Evolutionary conservation across 2,113 vertebrate genomes (phyloP), one percentile per base, ranked within the genome.

Genomic region (Tinamus guttatus): DNA sequence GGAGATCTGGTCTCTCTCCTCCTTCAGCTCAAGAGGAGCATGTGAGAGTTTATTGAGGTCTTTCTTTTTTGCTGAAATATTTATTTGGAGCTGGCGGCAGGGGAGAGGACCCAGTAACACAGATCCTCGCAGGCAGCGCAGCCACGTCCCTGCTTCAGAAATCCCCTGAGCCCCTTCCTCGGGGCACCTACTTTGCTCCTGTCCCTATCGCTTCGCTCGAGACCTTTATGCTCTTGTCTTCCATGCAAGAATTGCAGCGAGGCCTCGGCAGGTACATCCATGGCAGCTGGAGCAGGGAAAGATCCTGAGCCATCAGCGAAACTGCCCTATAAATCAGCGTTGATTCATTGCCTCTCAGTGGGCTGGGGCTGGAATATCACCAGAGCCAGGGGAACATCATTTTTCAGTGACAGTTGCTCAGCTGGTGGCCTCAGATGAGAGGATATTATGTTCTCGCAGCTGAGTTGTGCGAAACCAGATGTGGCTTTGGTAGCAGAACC

Each of bases 81-180:
- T 78, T 77, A 95, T 94, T 7, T 85, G 28, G 93, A 69, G 90
- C 90, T 93, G 8, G 87, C 19, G 58, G 78, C 96, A 95, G 81
- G 96, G 96, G 96, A 96, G 58, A 9, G 95, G 90, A 93, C 95
- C 95, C 90, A 94, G 3, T 85, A 27, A 95, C 96, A 93, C 92
- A 95, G 62, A 96, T 94, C 85, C 69, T 54, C 7, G 1, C 14
- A 2, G 1, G 11, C 2, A 1, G 67, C n/a, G 24, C 21, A 2
- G 67, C 36, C 17, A 30, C 69, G 1, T 54, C 70, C 5, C 5
- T 0, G 34, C 62, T 3, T 5, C 2, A 86, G 83, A 20, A 36
- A 4, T 17, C 18, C 11, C 19, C 19, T 75, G 21, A 34, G 22
- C 11, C 34, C 34, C 49, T 52, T 36, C 52, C 49, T 27, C 69